A percentile compares a stretch with the other conserved stretches of the same genome.
Conservation (phyloP, 2,113 vertebrate genomes). For the Labeo rohita region DNA sequence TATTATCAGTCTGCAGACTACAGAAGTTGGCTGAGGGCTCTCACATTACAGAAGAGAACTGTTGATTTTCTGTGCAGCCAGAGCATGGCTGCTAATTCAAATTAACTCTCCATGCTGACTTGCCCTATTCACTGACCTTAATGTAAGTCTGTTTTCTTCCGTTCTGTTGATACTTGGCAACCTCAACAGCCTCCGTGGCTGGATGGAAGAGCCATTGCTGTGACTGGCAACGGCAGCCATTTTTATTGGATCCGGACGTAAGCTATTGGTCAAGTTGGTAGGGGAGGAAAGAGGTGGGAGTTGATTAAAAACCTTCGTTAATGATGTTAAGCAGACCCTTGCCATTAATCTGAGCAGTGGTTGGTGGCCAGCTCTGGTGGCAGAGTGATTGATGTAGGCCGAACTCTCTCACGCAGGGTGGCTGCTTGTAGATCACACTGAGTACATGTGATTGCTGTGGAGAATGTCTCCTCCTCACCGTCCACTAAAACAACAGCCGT, state of each 20-base stretch:
- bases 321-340: conserved; percentile 72
- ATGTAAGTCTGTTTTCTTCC: conserved; percentile 53
- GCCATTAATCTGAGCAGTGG: conserved; percentile 73
- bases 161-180: conserved; percentile 42
- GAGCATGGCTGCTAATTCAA: conserved; percentile 77
- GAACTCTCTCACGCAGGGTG: conserved; percentile 60
- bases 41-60: conserved; percentile 2
- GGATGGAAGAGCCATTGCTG: conserved; percentile 65
- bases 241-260: conserved; percentile 16
- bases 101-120: conserved; percentile 72
- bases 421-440: conserved; percentile 72
- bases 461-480: conserved; percentile 63
- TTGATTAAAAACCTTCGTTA: conserved; percentile 61
- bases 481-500: conserved; percentile 62
- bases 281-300: conserved; percentile 48
- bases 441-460: conserved; percentile 74
- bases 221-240: conserved; percentile 31
- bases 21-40: conserved; percentile 20
- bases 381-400: conserved; percentile 73
- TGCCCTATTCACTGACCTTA: conserved; percentile 59
- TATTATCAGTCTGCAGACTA: conserved; percentile 52
- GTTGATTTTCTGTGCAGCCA: conserved; percentile 54
- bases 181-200: conserved; percentile 26
- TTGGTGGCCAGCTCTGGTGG: conserved; percentile 66
- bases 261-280: conserved; percentile 48